Percentiles rank a stretch among this genome's conserved stretches.
phyloP scores from a whole-genome alignment of 2,113 vertebrate species.

The Seriola dumerili region DNA sequence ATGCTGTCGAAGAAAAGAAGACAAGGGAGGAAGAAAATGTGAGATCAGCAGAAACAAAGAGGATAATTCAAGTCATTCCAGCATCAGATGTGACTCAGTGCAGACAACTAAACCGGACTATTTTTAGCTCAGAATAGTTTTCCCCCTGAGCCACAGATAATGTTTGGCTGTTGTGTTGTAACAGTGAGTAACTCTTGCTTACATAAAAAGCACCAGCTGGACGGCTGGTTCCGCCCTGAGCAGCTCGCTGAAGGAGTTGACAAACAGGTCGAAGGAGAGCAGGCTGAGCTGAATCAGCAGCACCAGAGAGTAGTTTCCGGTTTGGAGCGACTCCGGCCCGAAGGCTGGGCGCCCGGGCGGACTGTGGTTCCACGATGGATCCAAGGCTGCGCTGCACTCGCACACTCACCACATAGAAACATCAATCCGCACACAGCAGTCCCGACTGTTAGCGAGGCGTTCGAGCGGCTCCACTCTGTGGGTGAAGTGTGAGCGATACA shows the following conservation, averaged over 20 bases:
- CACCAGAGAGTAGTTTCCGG: constrained; percentile 93
- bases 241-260: constrained; percentile 95
- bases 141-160: neutral
- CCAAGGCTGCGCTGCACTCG: constrained; percentile 73
- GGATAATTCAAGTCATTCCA: neutral
- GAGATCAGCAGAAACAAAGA: neutral
- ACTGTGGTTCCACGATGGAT: constrained; percentile 70
- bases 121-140: constrained; percentile 23
- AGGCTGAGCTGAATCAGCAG: constrained; percentile 92
- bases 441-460: neutral
- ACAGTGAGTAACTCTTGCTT: constrained; percentile 47
- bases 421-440: constrained; percentile 32
- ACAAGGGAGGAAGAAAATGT: neutral
- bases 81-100: constrained; percentile 3
- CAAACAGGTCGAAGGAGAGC: constrained; percentile 92
- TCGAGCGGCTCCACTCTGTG: constrained; percentile 9
- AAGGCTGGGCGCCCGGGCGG: constrained; percentile 64
- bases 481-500: neutral
- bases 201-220: constrained; percentile 96
- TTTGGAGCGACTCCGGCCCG: constrained; percentile 87
- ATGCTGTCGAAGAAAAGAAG: constrained; percentile 81
- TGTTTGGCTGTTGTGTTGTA: neutral
- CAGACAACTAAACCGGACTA: neutral
- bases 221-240: constrained; percentile 87
- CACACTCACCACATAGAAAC: constrained; percentile 67